phyloP scores from a whole-genome alignment of 2,113 vertebrate genomes.

The Nothocercus julius region DNA sequence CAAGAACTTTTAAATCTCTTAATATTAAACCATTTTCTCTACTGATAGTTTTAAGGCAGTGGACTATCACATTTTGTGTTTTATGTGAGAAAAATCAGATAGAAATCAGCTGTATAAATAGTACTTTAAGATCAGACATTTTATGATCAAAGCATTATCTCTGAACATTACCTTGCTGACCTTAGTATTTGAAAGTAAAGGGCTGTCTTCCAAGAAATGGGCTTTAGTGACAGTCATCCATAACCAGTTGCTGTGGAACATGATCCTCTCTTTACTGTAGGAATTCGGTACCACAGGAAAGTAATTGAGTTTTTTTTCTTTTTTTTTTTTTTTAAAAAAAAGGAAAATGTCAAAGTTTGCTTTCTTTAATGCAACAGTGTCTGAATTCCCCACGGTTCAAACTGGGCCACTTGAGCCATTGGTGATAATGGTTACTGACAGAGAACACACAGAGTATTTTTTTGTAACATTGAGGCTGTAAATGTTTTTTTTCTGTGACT shows the following conservation, averaged over 20 bases:
- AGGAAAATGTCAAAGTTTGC: not conserved
- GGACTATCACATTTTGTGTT: not conserved
- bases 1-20: not conserved
- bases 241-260: not conserved
- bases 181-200: not conserved
- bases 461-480: not conserved
- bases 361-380: not conserved
- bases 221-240: not conserved
- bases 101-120: not conserved
- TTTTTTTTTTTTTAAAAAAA: not conserved
- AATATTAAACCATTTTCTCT: not conserved
- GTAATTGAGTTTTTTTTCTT: not conserved
- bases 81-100: not conserved
- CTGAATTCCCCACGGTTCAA: not conserved
- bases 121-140: not conserved
- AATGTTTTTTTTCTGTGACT: not conserved
- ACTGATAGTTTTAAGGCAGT: not conserved
- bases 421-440: not conserved
- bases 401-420: not conserved
- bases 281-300: not conserved
- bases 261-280: not conserved
- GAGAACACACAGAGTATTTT: accelerated
- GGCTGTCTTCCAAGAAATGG: not conserved
- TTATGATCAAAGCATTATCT: not conserved
- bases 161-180: not conserved